Percentiles rank a stretch among this genome's conserved stretches.
These are phyloP conservation scores for Microtus montanus DNA, from an alignment of 2,113 vertebrate species.

Conservation along the genomic window DNA sequence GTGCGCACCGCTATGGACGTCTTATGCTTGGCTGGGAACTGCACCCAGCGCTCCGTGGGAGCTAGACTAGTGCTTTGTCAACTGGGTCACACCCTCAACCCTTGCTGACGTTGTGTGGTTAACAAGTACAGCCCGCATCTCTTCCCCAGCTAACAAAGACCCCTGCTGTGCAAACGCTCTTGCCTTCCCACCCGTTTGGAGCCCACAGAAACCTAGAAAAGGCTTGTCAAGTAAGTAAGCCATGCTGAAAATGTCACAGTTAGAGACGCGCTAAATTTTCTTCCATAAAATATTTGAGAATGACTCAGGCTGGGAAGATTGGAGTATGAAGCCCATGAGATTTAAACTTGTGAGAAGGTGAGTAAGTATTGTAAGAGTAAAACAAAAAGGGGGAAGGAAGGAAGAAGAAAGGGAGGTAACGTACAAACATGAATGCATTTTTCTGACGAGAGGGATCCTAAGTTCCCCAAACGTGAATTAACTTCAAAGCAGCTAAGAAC, in stretches of 20 bases:
- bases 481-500: background rate
- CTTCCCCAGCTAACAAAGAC: background rate
- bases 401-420: background rate
- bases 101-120: background rate
- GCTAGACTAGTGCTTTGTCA: background rate
- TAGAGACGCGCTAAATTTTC: background rate
- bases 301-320: background rate
- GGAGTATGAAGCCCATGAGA: background rate
- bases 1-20: background rate
- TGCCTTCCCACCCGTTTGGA: background rate
- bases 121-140: background rate
- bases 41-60: too few species aligned
- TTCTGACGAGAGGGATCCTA: background rate
- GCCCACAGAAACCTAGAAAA: background rate
- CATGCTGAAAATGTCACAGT: background rate
- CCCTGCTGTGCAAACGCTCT: background rate
- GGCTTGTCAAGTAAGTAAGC: background rate
- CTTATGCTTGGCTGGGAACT: background rate
- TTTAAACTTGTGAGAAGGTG: background rate
- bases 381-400: too few species aligned
- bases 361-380: background rate
- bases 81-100: too few species aligned
- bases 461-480: conserved; percentile 8
- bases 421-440: background rate
- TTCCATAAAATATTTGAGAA: background rate